Conservation (phyloP, 2,888 invertebrate genomes). For the Dermolepida albohirtum region DNA sequence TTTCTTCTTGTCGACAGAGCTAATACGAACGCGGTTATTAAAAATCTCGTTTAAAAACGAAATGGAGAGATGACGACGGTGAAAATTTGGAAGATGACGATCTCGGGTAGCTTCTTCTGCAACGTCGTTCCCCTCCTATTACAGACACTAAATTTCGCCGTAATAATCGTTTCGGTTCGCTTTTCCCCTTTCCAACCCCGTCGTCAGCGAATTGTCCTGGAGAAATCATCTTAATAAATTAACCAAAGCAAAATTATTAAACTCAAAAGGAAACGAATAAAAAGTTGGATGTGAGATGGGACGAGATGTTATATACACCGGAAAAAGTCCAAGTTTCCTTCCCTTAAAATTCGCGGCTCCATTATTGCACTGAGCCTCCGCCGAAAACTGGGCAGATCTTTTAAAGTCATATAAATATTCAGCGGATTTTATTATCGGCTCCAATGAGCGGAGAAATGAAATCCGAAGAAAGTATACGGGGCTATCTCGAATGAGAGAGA, state of each 20-base stretch:
- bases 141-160: too few species aligned
- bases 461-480: constrained; percentile 16
- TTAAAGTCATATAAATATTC: constrained; percentile 41
- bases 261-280: too few species aligned
- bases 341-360: too few species aligned
- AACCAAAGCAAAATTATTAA: constrained; percentile 9
- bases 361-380: too few species aligned
- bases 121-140: too few species aligned
- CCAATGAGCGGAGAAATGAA: constrained; percentile 41
- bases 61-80: neutral
- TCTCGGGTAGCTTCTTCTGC: neutral
- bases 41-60: constrained; percentile 30
- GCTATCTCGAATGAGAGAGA: neutral
- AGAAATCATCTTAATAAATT: constrained; percentile 18
- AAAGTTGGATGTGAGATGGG: too few species aligned
- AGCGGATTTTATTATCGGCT: constrained; percentile 42
- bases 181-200: too few species aligned
- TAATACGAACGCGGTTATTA: constrained; percentile 35
- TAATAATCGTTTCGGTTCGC: too few species aligned
- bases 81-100: neutral
- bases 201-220: too few species aligned
- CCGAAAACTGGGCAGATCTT: neutral
- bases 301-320: too few species aligned
- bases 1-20: constrained; percentile 13
- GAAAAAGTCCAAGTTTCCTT: too few species aligned